These are phyloP conservation scores for Acanthis flammea DNA, from an alignment of 2,797 vertebrate species.

Conservation along the genomic window DNA sequence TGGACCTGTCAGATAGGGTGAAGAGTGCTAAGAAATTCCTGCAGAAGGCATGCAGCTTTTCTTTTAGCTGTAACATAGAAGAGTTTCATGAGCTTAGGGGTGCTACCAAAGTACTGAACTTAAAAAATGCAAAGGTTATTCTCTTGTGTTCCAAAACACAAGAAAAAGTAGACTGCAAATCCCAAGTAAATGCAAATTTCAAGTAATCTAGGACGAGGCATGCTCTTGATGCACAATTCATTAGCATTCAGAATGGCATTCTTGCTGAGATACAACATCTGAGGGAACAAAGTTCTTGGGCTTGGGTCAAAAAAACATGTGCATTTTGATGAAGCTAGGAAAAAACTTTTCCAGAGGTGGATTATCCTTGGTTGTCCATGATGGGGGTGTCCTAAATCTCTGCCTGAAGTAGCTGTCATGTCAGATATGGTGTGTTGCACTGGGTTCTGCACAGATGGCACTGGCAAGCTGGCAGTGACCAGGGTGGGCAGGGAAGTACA, in stretches of 20 bases:
- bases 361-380: not conserved
- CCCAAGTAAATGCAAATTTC: not conserved
- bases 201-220: not conserved
- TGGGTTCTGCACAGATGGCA: not conserved
- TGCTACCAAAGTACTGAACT: not conserved
- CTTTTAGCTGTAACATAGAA: not conserved
- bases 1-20: not conserved
- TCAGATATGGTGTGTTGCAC: not conserved
- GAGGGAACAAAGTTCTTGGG: not conserved
- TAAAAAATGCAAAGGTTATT: not conserved
- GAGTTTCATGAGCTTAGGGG: not conserved
- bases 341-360: not conserved
- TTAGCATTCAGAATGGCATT: not conserved
- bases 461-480: not conserved
- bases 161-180: not conserved
- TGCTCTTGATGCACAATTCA: rapidly evolving
- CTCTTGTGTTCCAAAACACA: not conserved
- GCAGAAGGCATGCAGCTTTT: not conserved
- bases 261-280: not conserved
- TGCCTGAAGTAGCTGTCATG: not conserved
- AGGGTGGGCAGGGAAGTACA: not conserved
- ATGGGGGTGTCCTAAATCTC: not conserved
- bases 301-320: not conserved
- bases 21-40: not conserved
- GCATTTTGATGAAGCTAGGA: not conserved